These are phyloP conservation scores for Macaria notata DNA, from an alignment of 2,888 invertebrate species.

Conservation along the genomic window DNA sequence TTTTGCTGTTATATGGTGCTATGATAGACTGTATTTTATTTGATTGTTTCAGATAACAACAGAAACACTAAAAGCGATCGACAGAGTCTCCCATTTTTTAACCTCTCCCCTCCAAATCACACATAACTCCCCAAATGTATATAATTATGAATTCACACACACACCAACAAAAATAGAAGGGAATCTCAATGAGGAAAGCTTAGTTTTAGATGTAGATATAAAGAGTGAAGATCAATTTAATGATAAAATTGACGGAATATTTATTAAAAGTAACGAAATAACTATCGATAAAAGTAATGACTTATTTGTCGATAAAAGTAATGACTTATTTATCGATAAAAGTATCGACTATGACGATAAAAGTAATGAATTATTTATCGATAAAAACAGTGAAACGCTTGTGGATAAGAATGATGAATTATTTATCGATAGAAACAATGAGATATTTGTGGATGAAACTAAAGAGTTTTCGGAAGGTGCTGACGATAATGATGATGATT, in stretches of 20 bases:
- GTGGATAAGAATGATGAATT: no score
- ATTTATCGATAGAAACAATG: no score
- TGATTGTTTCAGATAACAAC: slow-evolving; percentile 51
- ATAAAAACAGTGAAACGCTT: no score
- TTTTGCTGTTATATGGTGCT: no score
- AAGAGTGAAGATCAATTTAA: slow-evolving; percentile 11
- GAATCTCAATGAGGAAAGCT: neutral
- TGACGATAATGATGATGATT: slow-evolving; percentile 4
- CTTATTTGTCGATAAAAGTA: no score
- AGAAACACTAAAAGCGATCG: slow-evolving; percentile 48
- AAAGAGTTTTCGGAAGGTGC: neutral
- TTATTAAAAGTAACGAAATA: neutral
- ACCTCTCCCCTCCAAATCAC: slow-evolving; percentile 2
- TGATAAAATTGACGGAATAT: slow-evolving; percentile 2
- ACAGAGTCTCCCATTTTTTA: slow-evolving; percentile 37
- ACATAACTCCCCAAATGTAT: slow-evolving; percentile 2
- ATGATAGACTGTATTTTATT: no score
- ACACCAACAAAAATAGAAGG: neutral
- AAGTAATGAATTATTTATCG: neutral
- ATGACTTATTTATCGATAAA: no score
- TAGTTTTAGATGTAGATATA: slow-evolving; percentile 7
- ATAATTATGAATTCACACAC: slow-evolving; percentile 2
- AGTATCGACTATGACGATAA: neutral
- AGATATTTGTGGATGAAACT: slow-evolving; percentile 3
- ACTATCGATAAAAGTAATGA: neutral